Percentiles rank a stretch among this genome's conserved stretches.
These are phyloP conservation scores for Ceratitis capitata DNA, from an alignment of 1,140 invertebrate species.

Conservation along the genomic window DNA sequence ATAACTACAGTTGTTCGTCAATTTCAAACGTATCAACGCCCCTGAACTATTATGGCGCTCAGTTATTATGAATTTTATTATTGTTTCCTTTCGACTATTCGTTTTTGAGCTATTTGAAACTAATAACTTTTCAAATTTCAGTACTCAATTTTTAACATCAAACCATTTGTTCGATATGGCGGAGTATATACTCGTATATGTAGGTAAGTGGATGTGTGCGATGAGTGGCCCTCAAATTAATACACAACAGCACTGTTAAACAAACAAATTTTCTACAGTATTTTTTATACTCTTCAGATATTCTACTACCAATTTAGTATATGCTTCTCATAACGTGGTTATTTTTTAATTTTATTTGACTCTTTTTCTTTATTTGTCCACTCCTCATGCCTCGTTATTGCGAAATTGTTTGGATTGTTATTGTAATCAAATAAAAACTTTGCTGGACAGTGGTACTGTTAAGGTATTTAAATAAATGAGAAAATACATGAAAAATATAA, in stretches of 20 bases:
- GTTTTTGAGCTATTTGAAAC: not conserved
- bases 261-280: not conserved
- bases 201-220: not conserved
- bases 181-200: not conserved
- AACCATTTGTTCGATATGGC: not conserved
- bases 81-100: not conserved
- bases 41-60: not conserved
- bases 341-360: not conserved
- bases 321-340: not conserved
- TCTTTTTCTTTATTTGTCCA: not conserved
- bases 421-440: not conserved
- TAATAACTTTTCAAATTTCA: not conserved
- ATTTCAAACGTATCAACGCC: not conserved
- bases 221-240: constrained; percentile 5
- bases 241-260: not conserved
- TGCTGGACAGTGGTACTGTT: not conserved
- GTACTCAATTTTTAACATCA: not conserved
- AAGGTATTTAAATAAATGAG: too few relatives aligned
- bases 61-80: not conserved
- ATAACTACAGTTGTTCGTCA: not conserved
- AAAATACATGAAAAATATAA: too few relatives aligned
- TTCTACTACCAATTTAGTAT: not conserved
- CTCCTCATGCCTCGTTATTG: not conserved
- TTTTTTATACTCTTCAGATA: not conserved
- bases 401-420: not conserved